A percentile compares a stretch with the other conserved stretches of the same genome.
Conservation (phyloP, 2,888 invertebrate species). For the Erynnis tages region DNA sequence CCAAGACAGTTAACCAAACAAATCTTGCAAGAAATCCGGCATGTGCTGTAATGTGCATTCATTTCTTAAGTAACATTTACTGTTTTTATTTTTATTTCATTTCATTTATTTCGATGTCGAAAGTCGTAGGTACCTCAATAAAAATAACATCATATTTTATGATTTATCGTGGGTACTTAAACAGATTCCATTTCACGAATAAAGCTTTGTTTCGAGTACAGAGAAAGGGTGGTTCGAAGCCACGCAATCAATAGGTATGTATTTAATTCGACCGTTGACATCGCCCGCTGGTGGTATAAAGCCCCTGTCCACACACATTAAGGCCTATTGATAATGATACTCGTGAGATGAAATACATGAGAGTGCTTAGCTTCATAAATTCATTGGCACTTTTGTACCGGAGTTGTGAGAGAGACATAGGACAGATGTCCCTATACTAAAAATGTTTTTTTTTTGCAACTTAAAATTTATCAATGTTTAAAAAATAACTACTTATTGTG, state of each 20-base stretch:
- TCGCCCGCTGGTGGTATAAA: constrained; percentile 47
- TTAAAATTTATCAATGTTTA: no score
- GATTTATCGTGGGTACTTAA: no score
- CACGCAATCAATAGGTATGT: constrained; percentile 42
- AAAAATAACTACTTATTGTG: no score
- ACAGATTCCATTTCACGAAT: not conserved
- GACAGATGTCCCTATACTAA: not conserved
- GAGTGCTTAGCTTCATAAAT: constrained; percentile 40
- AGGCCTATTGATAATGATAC: constrained; percentile 58
- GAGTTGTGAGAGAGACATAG: not conserved
- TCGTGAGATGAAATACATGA: constrained; percentile 55
- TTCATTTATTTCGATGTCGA: no score
- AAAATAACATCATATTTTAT: no score
- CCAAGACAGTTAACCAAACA: no score
- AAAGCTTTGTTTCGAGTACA: not conserved
- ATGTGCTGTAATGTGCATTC: no score
- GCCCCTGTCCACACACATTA: constrained; percentile 62
- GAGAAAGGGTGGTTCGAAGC: not conserved
- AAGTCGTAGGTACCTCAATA: no score
- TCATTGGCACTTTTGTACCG: not conserved
- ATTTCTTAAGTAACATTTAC: no score
- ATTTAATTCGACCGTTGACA: constrained; percentile 50
- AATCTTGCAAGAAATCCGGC: no score
- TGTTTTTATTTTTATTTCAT: no score
- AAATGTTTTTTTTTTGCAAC: not conserved